A percentile compares a stretch with the other conserved stretches of the same genome.
Conservation (phyloP, 2,888 invertebrate genomes). For the Troides oblongomaculatus region DNA sequence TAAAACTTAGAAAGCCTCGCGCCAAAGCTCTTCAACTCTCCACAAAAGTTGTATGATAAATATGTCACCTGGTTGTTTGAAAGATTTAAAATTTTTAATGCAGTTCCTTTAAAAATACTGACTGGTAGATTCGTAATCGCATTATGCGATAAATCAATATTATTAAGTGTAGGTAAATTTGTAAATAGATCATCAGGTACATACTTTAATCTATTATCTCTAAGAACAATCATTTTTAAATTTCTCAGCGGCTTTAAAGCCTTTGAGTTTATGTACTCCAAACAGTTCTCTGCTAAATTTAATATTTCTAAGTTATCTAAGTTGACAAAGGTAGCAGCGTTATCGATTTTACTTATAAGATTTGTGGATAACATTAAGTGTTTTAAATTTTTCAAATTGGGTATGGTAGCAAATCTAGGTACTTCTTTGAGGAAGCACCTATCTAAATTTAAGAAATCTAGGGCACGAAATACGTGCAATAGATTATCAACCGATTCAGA, state of each 20-base stretch:
- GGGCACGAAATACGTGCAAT: slow-evolving; percentile 40
- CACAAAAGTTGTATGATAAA: slow-evolving; percentile 60
- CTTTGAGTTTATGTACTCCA: slow-evolving; percentile 50
- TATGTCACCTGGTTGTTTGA: slow-evolving; percentile 60
- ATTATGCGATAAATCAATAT: slow-evolving; percentile 59
- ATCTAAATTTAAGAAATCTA: slow-evolving; percentile 51
- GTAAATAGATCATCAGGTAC: slow-evolving; percentile 55
- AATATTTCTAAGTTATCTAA: slow-evolving; percentile 53
- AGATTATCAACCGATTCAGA: slow-evolving; percentile 43
- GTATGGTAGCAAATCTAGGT: slow-evolving; percentile 49
- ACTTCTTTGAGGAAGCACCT: slow-evolving; percentile 51
- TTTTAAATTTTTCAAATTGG: slow-evolving; percentile 55
- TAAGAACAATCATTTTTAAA: slow-evolving; percentile 51
- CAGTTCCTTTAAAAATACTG: slow-evolving; percentile 54
- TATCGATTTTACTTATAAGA: slow-evolving; percentile 46
- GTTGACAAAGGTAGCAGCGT: slow-evolving; percentile 42
- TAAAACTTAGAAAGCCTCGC: slow-evolving; percentile 54
- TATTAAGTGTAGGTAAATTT: slow-evolving; percentile 47
- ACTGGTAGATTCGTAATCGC: slow-evolving; percentile 52
- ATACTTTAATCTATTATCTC: slow-evolving; percentile 50
- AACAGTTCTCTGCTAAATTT: slow-evolving; percentile 53
- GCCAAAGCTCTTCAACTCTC: slow-evolving; percentile 59
- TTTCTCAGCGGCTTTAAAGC: slow-evolving; percentile 53
- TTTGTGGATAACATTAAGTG: slow-evolving; percentile 55
- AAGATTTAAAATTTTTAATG: slow-evolving; percentile 57